Base-by-base conservation (phyloP, 2,113 vertebrate species). In the Phylloscopus trochilus region DNA sequence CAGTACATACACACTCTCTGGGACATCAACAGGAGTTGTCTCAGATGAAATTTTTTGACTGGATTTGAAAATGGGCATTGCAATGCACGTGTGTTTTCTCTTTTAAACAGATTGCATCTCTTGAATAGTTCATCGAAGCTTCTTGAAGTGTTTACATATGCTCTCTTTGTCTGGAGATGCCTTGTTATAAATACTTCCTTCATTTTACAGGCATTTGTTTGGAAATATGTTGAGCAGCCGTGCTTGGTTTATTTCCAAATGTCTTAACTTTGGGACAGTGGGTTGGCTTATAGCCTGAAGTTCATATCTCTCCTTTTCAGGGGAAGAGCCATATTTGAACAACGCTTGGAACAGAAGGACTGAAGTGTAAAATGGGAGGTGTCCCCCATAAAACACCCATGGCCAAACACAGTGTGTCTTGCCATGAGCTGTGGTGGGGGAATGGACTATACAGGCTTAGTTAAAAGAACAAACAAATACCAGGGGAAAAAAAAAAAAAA, bases 181-280 rank as follows among this genome's bases (percentile, higher is more conserved):
- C 62, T 92, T 62, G 26, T 92, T 91, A 60, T 85, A 93, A 92
- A 82, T 89, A 63, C 27, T 66, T 44, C n/a, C 31, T 93, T 62
- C 18, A 33, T 83, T 90, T 90, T 88, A 68, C 33, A 77, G 80
- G 89, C 69, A 53, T 85, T 78, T 92, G 51, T 83, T 90, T 93
- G 64, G 69, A 93, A 86, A 70, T 85, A 91, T 21, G 58, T 83
- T 62, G 88, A 73, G 58, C 87, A 82, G 77, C 63, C 76, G 2
- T 41, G 53, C 92, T 91, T 93, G 95, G 58, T 88, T 60, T 72
- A 8, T 56, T 94, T 68, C 90, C 80, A 82, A 51, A 68, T 68
- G 20, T 37, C 93, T 92, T 79, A 66, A 68, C 73, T 93, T 89
- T 72, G 49, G 58, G 85, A 93, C 87, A 2, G 3, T 73, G 56